A percentile compares a stretch with the other conserved stretches of the same genome.
These are phyloP conservation scores for Vanessa tameamea DNA, from an alignment of 1,140 invertebrate species.

Conservation along the genomic window DNA sequence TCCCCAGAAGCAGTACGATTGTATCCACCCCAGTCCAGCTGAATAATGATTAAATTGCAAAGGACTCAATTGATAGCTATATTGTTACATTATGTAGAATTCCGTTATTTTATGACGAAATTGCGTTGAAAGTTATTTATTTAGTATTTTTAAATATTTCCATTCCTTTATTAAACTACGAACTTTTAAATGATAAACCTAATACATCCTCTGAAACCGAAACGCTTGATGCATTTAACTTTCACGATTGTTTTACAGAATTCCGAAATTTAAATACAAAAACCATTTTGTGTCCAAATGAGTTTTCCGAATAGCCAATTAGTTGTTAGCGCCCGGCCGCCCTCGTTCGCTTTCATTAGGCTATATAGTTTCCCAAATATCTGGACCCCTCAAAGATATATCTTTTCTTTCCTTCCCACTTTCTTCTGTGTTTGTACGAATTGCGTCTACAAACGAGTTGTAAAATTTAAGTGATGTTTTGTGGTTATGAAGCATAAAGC, in stretches of 20 bases:
- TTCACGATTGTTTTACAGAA: slow-evolving; percentile 75
- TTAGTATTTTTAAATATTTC: background rate
- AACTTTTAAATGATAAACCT: slow-evolving; percentile 8
- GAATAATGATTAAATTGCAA: slow-evolving; percentile 65
- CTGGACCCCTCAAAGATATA: slow-evolving; percentile 72
- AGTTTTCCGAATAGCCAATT: slow-evolving; percentile 80
- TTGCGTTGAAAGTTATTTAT: background rate
- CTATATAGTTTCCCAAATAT: slow-evolving; percentile 79
- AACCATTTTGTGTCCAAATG: slow-evolving; percentile 81
- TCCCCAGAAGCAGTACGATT: slow-evolving; percentile 65
- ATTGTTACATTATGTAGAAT: slow-evolving; percentile 13
- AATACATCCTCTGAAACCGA: slow-evolving; percentile 60
- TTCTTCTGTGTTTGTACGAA: slow-evolving; percentile 56
- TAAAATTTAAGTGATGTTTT: slow-evolving; percentile 70
- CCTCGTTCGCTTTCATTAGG: slow-evolving; percentile 79
- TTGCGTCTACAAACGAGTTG: slow-evolving; percentile 58
- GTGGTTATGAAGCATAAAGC: slow-evolving; percentile 33
- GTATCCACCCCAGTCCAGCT: slow-evolving; percentile 52
- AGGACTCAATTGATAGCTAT: slow-evolving; percentile 43
- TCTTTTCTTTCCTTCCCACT: slow-evolving; percentile 68
- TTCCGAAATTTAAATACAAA: slow-evolving; percentile 80
- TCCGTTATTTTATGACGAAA: background rate
- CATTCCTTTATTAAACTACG: background rate
- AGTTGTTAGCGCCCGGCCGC: slow-evolving; percentile 79
- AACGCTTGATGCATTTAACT: slow-evolving; percentile 72